These are phyloP conservation scores for Coregonus clupeaformis DNA, from an alignment of 2,113 vertebrate genomes.

Conservation along the genomic window DNA sequence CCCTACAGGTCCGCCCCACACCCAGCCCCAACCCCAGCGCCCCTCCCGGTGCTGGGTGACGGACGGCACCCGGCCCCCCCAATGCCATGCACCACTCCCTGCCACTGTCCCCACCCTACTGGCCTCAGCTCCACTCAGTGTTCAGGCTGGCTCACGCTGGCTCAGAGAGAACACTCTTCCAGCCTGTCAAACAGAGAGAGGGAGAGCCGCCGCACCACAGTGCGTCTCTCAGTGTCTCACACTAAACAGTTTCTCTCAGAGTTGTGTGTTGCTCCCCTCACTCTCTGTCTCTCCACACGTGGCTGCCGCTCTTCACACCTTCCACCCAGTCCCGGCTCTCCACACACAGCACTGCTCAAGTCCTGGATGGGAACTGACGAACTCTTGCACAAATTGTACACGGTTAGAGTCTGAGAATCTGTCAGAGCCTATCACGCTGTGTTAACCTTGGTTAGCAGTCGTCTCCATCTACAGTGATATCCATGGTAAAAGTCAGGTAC, in stretches of 20 bases:
- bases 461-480: constrained; percentile 43
- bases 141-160: background rate
- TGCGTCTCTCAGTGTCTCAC: constrained; percentile 30
- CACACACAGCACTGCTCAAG: constrained; percentile 5
- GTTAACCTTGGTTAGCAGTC: constrained; percentile 18
- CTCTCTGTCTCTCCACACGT: constrained; percentile 17
- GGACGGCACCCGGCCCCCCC: constrained; percentile 73
- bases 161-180: background rate
- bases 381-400: background rate
- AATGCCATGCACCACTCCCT: constrained; percentile 71
- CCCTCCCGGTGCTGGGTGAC: constrained; percentile 65
- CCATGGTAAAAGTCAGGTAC: constrained; percentile 6
- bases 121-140: constrained; percentile 31
- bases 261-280: constrained; percentile 14
- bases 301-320: constrained; percentile 28
- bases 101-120: constrained; percentile 60
- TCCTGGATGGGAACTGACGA: background rate
- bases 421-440: background rate
- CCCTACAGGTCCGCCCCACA: constrained; percentile 56
- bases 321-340: background rate
- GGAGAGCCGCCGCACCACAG: background rate
- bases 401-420: no score
- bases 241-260: background rate
- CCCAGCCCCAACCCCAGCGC: constrained; percentile 44
- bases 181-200: background rate